Percentiles rank a stretch among this genome's conserved stretches.
phyloP scores from a whole-genome alignment of 2,113 vertebrate species.

The Crotophaga sulcirostris region DNA sequence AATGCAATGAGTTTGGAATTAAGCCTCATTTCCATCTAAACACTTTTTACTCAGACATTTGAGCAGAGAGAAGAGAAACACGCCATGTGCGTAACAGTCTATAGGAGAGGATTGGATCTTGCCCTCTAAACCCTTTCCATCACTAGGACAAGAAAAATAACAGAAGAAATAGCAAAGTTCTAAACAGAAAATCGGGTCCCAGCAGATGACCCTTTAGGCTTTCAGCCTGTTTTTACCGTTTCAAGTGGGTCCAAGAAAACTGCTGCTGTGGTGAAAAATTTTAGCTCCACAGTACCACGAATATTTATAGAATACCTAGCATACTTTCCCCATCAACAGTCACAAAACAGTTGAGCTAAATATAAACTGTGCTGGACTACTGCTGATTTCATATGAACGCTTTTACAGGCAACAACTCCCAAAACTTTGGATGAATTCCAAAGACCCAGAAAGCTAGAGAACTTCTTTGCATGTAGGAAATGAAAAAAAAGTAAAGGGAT shows the following conservation, averaged over 20 bases:
- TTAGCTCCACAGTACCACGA: background rate
- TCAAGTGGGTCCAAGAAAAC: background rate
- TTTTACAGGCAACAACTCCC: slow-evolving; percentile 19
- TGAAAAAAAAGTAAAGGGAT: background rate
- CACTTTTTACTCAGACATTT: background rate
- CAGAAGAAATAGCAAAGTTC: background rate
- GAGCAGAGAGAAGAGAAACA: background rate
- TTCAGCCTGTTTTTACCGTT: background rate
- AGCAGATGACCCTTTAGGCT: background rate
- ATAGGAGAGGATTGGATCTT: background rate
- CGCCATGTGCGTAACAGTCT: background rate
- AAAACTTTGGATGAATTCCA: slow-evolving; percentile 36
- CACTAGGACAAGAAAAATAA: background rate
- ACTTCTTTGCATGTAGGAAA: background rate
- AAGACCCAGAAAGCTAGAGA: background rate
- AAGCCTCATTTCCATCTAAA: background rate
- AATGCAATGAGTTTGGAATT: background rate
- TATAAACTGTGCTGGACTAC: slow-evolving; percentile 47
- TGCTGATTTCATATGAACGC: slow-evolving; percentile 42
- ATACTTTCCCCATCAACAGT: slow-evolving; percentile 60
- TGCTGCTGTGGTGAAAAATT: background rate
- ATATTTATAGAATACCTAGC: slow-evolving; percentile 57
- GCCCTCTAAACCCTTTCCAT: background rate
- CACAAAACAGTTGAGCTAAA: slow-evolving; percentile 68
- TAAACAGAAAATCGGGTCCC: background rate